Evolutionary conservation across 2,888 invertebrate species (phyloP).

Genomic region (Eretmocerus hayati): DNA sequence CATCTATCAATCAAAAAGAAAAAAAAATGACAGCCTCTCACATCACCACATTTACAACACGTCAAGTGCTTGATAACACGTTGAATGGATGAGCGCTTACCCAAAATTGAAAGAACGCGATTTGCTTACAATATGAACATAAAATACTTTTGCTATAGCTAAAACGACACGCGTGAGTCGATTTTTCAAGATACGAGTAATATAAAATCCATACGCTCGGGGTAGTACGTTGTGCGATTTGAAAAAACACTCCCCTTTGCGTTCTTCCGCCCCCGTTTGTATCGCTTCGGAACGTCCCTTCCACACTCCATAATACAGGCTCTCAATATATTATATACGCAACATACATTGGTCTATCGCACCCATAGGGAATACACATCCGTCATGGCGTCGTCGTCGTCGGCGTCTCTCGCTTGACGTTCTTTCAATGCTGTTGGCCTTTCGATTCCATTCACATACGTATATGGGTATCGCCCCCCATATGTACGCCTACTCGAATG

Average conservation of each 20-base stretch:
- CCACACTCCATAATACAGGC: neutral
- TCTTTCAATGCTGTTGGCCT: no score
- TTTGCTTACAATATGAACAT: no score
- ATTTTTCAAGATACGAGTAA: slow-evolving; percentile 13
- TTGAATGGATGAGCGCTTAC: neutral
- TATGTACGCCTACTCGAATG: no score
- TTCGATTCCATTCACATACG: no score
- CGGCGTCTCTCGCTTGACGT: slow-evolving; percentile 23
- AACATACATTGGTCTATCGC: slow-evolving; percentile 7
- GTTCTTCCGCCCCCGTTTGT: neutral
- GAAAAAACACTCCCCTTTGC: slow-evolving; percentile 8
- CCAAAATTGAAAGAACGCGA: slow-evolving; percentile 11
- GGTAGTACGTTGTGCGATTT: slow-evolving; percentile 7
- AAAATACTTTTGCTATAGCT: no score
- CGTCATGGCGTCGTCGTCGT: slow-evolving; percentile 32
- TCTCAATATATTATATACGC: neutral
- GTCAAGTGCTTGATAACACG: neutral
- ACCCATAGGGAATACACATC: slow-evolving; percentile 26
- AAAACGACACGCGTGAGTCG: slow-evolving; percentile 4
- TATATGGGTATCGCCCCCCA: no score
- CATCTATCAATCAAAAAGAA: neutral
- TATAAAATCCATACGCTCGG: slow-evolving; percentile 14
- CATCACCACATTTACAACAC: neutral
- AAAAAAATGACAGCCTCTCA: no score
- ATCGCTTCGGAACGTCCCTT: no score